These are phyloP conservation scores for Lasioglossum morio DNA, from an alignment of 2,888 invertebrate genomes.

Conservation along the genomic window DNA sequence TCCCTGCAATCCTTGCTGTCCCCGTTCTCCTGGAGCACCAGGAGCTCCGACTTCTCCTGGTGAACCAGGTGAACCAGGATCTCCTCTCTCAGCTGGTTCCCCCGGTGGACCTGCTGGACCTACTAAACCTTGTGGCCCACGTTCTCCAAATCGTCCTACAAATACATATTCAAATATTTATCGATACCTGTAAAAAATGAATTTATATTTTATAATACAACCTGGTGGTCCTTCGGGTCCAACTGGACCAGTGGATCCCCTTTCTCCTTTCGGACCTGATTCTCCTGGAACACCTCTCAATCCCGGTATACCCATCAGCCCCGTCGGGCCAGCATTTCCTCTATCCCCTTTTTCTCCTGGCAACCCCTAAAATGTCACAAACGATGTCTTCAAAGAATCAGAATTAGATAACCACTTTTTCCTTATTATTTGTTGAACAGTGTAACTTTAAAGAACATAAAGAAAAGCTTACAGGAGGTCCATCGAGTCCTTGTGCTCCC, in stretches of 20 bases:
- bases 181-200: background rate
- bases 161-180: constrained; percentile 16
- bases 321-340: constrained; percentile 90
- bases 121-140: constrained; percentile 91
- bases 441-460: background rate
- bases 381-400: background rate
- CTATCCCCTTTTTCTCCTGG: constrained; percentile 89
- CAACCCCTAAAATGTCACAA: constrained; percentile 86
- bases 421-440: background rate
- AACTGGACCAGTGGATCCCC: constrained; percentile 88
- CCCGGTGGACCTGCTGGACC: constrained; percentile 92
- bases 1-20: constrained; percentile 90
- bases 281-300: constrained; percentile 88
- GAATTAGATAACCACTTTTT: background rate
- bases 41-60: constrained; percentile 90
- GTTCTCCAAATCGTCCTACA: constrained; percentile 89
- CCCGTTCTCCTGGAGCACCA: constrained; percentile 91
- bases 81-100: constrained; percentile 92
- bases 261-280: constrained; percentile 91
- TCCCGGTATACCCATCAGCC: constrained; percentile 90
- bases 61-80: constrained; percentile 90
- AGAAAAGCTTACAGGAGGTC: constrained; percentile 86
- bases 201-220: constrained; percentile 58
- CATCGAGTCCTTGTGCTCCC: constrained; percentile 89
- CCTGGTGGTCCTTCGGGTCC: constrained; percentile 93